Conservation (phyloP, 2,888 invertebrate species). For the Smittia sp. region DNA sequence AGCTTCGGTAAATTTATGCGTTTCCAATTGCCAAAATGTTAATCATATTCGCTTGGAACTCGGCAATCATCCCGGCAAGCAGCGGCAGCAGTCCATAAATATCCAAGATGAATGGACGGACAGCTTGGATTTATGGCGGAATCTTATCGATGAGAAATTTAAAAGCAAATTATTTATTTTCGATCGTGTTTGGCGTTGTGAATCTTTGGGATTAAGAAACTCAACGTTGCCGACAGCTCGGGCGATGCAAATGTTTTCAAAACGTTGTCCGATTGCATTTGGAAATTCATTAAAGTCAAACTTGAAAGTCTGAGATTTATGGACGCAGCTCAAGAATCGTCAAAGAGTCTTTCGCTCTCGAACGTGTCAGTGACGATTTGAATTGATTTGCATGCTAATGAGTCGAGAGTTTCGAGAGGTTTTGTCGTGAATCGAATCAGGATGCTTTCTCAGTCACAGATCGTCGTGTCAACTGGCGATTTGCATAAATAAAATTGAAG, state of each 20-base stretch:
- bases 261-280: too few relatives aligned
- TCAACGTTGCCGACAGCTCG: too few relatives aligned
- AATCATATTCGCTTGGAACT: conserved; percentile 11
- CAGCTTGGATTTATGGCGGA: background rate
- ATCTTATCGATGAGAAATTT: background rate
- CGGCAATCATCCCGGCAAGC: background rate
- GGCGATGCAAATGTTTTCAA: too few relatives aligned
- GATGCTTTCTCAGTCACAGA: background rate
- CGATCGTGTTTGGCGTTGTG: background rate
- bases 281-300: too few relatives aligned
- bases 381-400: background rate
- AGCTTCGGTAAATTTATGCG: background rate
- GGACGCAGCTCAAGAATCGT: too few relatives aligned
- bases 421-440: too few relatives aligned
- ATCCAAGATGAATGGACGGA: conserved; percentile 31
- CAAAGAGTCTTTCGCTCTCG: too few relatives aligned
- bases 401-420: background rate
- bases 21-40: conserved; percentile 12
- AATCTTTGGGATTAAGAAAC: background rate
- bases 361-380: background rate
- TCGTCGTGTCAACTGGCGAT: background rate
- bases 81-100: conserved; percentile 34
- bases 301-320: too few relatives aligned
- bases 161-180: conserved; percentile 4
- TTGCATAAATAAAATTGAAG: conserved; percentile 24